Evolutionary conservation across 2,888 invertebrate genomes (phyloP), one percentile per base, ranked within the genome.

Genomic region (Cryptops parisi): DNA sequence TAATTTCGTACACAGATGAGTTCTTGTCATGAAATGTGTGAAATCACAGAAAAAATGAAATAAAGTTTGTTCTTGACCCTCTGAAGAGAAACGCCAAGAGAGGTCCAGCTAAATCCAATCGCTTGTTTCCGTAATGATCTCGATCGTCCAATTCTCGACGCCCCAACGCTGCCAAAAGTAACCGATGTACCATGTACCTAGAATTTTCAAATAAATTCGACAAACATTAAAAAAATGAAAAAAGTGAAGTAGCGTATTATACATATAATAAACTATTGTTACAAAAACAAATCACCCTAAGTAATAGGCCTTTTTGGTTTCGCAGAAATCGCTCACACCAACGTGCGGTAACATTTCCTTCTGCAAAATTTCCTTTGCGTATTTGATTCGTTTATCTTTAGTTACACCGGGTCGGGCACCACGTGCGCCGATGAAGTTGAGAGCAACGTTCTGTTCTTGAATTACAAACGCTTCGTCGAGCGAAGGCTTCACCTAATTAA

Each of bases 311-410:
- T 99, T 99, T 68, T 97, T 98, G 0, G 98, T 98, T 73, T 99
- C 98, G 75, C 98, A 98, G 70, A 96, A 97, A 68, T 98, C 97
- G 40, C 96, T 94, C 1, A 98, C 93, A 59, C 98, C 98, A 55
- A 98, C 97, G 73, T 99, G 98, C 0, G 98, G 98, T 62, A 99
- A 77, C 91, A 97, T 94, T 83, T 99, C 98, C 66, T 98, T 98
- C 67, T 98, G 98, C 57, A 99, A 74, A 71, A 99, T 98, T 81
- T 99, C 98, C 67, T 89, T 80, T 0, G 98, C 97, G 72, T 99
- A 99, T 73, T 98, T 97, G 48, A 98, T 91, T 76, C 98, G 84
- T 68, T 94, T 96, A 62, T 98, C 98, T 70, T 94, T 94, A 0
- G 97, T 94, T 0, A 99, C 97, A 68, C 98, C 98, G 6, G 98